Base-by-base conservation (phyloP, 2,888 invertebrate genomes). In the Congeria kusceri region DNA sequence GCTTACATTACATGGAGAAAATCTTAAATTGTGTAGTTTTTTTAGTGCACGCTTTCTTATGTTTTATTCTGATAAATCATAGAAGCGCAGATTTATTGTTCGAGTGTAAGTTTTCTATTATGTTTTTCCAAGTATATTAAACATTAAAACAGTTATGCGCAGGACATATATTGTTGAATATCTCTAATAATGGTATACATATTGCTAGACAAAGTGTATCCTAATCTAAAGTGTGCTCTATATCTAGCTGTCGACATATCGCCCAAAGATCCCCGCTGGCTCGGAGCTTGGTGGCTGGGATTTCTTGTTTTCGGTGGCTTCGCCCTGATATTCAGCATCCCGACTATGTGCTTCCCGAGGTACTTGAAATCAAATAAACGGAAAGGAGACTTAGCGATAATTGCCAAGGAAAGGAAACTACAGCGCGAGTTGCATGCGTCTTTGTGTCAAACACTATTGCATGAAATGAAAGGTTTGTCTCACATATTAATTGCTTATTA, bases 261-360 rank as follows among this genome's bases (percentile, higher is more conserved):
- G 1, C 88, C 87, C 0, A 27, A 44, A n/a, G 86, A 89, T 57
- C 87, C 88, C 0, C 70, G 78, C 62, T 89, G 89, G 89, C 83
- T 89, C 5, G 87, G 89, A 0, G 89, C 89, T 9, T 89, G 89
- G 89, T 89, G 89, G 89, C 66, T 89, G 9, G 89, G 89, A 0
- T 89, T 87, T 67, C 11, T 89, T 3, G 72, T 85, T 9, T 88
- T 88, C 59, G 89, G 89, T 7, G 47, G 46, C 7, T 64, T 67
- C 7, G 70, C 86, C 15, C 29, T 85, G 3, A 0, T 86, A 11
- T 74, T 74, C 13, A 76, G 84, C 13, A 4, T 88, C 0, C 88
- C 88, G 0, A 57, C 86, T 5, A 83, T 86, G 75, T 87, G 81
- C 49, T 88, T 88, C 49, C 88, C 88, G 1, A 53, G 80, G 13